Evolutionary conservation across 2,888 invertebrate species (phyloP), one percentile per base, ranked within the genome.

Genomic region (Mystacides longicornis): DNA sequence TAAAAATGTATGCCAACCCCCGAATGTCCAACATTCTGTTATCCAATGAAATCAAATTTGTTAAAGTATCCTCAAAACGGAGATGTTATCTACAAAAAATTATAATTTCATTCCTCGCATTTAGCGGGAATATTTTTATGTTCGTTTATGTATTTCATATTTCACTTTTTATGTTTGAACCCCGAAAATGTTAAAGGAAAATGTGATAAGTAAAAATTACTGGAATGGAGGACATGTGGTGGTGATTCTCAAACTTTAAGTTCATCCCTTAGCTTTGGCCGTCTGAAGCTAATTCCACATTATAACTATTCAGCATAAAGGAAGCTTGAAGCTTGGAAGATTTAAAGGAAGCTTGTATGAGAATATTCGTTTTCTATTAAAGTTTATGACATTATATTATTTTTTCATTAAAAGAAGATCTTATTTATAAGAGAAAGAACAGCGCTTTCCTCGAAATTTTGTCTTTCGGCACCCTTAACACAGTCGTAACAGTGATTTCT

Each of bases 141-240:
- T 37, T 37, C 37, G 37, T 37, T 37, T 37, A 37, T 37, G 37
- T 37, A n/a, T 27, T 37, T 37, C 37, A 37, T 37, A 37, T 37
- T 37, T 37, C 37, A 37, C 37, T 37, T 14, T 37, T 37, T 37
- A 37, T 37, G 37, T 37, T 37, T 37, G 14, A 3, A 37, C 4
- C 37, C 37, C 37, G 14, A 37, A 37, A 37, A 37, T 16, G 16
- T 37, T n/a, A 37, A 37, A 37, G 37, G 37, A 14, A 37, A 37
- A 37, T 37, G 37, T 37, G 37, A 37, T 37, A 37, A 37, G 37
- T 37, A 37, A 37, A 37, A 37, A 14, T 37, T 3, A 37, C 37
- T 37, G 4, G 37, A 37, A 37, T 37, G 37, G 37, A 3, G 16
- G 37, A 37, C 7, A 37, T 14, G 37, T 4, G 37, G 37, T 37